Base-by-base conservation (phyloP, 2,797 vertebrate genomes). In the Enteromius anoplus region DNA sequence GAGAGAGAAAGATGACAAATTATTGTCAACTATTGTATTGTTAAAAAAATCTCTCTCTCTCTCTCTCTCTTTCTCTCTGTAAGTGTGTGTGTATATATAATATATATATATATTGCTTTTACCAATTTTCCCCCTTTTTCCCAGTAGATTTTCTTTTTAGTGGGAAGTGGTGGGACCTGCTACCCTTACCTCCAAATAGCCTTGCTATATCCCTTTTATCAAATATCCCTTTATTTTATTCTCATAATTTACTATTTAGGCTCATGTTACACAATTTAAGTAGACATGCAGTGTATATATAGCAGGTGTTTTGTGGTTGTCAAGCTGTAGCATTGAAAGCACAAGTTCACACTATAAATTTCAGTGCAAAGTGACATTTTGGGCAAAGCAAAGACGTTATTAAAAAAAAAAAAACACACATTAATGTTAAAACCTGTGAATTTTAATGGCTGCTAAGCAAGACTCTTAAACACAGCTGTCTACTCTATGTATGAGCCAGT, bases 381-480 rank as follows among this genome's bases (percentile, higher is more conserved):
- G 11, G 26, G 32, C 26, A n/a, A 49, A 34, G 26, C 10, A 47
- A 49, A 55, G 40, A 37, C 21, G n/a, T 65, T 77, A 19, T 53
- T 15, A 12, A 78, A 47, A 49, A 29, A 49, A 9, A 42, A 42
- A 42, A 10, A 42, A 42, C 10, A 42, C 2, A 11, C 8, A 42
- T 9, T 42, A 12, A 17, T 66, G 49, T 79, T 79, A 40, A 40
- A 68, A 68, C 49, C 2, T 26, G 14, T 5, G 10, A 40, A 79
- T 40, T 79, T 15, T 19, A 79, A 79, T 53, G 8, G 47, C 65
- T 68, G 47, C 62, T 68, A 68, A 34, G 64, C 64, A 68, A 17
- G 12, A 15, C 71, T 78, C 47, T 68, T 53, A 37, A 78, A 78
- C 77, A 68, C 47, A 53, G 29, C 62, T 53, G 29, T 68, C 62